Conservation (phyloP, 2,113 vertebrate species). For the Pachycephala philippinensis region DNA sequence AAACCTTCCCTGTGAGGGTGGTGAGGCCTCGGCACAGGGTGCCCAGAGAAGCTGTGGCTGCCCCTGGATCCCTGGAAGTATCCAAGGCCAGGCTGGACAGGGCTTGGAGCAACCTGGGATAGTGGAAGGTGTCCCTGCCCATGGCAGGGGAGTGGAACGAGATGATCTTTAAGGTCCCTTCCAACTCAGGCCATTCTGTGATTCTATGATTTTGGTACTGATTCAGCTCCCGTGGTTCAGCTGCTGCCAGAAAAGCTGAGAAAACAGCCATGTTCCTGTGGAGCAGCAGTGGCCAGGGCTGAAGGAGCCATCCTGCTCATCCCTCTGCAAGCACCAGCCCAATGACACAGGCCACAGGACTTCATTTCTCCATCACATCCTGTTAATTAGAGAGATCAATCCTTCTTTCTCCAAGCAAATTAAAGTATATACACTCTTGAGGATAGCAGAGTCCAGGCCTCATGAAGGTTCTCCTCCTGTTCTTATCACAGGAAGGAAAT, state of each 20-base stretch:
- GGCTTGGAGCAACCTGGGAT: rapidly evolving
- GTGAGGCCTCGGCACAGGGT: rapidly evolving
- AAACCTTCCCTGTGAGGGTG: neutral
- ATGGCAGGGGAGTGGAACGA: rapidly evolving
- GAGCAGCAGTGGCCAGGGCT: neutral
- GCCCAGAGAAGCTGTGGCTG: neutral
- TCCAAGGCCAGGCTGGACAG: rapidly evolving
- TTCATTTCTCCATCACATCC: neutral
- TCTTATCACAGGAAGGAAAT: neutral
- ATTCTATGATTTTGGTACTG: neutral
- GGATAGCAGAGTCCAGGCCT: neutral
- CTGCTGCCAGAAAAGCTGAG: neutral
- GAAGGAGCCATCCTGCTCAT: neutral
- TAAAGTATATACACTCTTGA: neutral
- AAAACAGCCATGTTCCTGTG: rapidly evolving
- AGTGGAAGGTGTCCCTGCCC: neutral
- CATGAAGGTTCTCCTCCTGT: neutral
- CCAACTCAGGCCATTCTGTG: neutral
- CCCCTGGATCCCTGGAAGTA: neutral
- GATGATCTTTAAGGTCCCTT: neutral
- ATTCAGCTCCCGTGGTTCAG: neutral
- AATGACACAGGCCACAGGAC: neutral
- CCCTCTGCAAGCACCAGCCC: neutral
- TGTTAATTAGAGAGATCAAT: neutral
- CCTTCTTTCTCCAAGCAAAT: neutral